phyloP scores from a whole-genome alignment of 2,113 vertebrate species.

The Rhagologus leucostigma region DNA sequence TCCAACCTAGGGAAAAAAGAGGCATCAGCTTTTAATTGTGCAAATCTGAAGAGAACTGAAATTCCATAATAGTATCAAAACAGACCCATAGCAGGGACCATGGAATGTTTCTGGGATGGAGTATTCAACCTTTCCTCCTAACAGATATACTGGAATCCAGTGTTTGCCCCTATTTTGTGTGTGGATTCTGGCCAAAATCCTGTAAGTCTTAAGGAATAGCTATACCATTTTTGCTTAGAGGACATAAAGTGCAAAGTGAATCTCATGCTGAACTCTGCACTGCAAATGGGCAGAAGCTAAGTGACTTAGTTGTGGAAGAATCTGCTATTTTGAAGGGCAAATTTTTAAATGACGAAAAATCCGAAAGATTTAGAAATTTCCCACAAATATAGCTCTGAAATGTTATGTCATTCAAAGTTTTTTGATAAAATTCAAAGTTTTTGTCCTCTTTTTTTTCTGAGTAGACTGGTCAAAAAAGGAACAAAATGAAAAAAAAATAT shows the following conservation, averaged over 20 bases:
- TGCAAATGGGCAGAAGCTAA: not conserved
- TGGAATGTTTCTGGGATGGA: not conserved
- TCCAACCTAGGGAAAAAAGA: not conserved
- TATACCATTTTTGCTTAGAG: not conserved
- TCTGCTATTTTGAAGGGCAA: not conserved
- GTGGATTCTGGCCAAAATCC: not conserved
- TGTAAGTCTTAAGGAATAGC: not conserved
- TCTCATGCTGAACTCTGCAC: not conserved
- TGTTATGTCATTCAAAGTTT: not conserved
- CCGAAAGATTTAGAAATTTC: not conserved
- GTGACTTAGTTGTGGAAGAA: not conserved
- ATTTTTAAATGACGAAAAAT: not conserved
- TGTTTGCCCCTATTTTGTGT: not conserved
- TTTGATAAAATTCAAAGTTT: not conserved
- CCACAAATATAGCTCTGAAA: not conserved
- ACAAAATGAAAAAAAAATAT: not conserved
- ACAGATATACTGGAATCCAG: not conserved
- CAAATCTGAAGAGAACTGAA: not conserved
- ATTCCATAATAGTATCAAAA: not conserved
- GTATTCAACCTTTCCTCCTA: not conserved
- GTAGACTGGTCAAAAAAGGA: not conserved
- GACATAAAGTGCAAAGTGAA: not conserved
- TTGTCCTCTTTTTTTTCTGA: not conserved
- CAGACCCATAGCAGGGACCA: not conserved
- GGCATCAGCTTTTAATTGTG: not conserved